Conservation (phyloP, 2,797 vertebrate genomes). For the Rhynchotus rufescens region DNA sequence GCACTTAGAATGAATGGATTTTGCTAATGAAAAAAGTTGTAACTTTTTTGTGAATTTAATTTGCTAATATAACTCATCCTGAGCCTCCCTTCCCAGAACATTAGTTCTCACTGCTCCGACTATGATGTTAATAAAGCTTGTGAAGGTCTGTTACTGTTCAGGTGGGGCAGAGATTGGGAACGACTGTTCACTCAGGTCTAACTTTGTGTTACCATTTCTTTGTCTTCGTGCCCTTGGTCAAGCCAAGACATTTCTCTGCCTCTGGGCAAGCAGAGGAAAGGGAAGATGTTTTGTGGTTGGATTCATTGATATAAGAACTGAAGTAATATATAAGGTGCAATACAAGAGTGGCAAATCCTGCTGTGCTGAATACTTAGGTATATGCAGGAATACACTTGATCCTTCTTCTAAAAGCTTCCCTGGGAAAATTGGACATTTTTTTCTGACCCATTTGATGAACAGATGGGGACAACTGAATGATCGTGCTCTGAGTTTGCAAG, state of each 20-base stretch:
- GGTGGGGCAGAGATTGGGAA: not conserved
- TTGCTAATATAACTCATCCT: not conserved
- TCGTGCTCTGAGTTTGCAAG: not conserved
- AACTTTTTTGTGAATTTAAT: not conserved
- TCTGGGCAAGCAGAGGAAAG: not conserved
- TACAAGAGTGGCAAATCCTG: not conserved
- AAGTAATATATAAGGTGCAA: not conserved
- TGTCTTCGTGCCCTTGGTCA: not conserved
- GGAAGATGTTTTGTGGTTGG: not conserved
- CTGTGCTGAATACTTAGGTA: not conserved
- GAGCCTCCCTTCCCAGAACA: not conserved
- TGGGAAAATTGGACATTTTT: not conserved
- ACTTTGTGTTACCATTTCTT: not conserved
- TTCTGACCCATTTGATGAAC: not conserved
- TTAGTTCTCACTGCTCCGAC: not conserved
- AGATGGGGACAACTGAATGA: not conserved
- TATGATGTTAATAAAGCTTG: not conserved
- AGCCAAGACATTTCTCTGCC: not conserved
- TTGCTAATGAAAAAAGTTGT: not conserved
- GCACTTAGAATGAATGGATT: not conserved
- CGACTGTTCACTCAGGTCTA: not conserved
- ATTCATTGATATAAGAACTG: not conserved
- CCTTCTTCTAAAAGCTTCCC: not conserved
- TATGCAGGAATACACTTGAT: not conserved
- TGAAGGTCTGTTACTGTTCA: not conserved